Conservation (phyloP, 2,797 vertebrate genomes). For the Acanthis flammea region DNA sequence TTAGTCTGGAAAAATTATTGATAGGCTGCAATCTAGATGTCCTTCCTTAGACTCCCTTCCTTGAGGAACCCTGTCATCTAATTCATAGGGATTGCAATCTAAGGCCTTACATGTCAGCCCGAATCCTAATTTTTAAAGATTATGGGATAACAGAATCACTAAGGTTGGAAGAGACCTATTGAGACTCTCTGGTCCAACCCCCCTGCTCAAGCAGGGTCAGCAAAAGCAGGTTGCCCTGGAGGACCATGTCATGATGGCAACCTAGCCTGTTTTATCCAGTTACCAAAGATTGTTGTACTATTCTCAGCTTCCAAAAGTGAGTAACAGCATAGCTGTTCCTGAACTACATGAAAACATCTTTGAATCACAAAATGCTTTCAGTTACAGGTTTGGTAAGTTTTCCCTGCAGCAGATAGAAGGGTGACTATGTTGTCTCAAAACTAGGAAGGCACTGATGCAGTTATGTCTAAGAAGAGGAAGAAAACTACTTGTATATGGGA, state of each 20-base stretch:
- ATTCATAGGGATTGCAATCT: neutral
- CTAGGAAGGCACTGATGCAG: neutral
- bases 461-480: neutral
- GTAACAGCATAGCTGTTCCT: neutral
- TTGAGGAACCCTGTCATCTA: neutral
- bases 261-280: neutral
- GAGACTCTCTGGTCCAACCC: neutral
- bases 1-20: neutral
- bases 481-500: neutral
- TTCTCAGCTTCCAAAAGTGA: neutral
- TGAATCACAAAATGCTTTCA: neutral
- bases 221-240: neutral
- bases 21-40: neutral
- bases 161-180: neutral
- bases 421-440: neutral
- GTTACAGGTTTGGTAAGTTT: neutral
- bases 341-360: neutral
- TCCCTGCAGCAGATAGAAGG: neutral
- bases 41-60: neutral
- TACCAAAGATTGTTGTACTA: neutral
- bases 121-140: neutral
- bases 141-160: neutral
- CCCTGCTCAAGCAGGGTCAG: neutral
- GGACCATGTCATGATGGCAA: neutral
- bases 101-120: neutral